These are phyloP conservation scores for Eupithecia insigniata DNA, from an alignment of 2,888 invertebrate species.

Conservation along the genomic window DNA sequence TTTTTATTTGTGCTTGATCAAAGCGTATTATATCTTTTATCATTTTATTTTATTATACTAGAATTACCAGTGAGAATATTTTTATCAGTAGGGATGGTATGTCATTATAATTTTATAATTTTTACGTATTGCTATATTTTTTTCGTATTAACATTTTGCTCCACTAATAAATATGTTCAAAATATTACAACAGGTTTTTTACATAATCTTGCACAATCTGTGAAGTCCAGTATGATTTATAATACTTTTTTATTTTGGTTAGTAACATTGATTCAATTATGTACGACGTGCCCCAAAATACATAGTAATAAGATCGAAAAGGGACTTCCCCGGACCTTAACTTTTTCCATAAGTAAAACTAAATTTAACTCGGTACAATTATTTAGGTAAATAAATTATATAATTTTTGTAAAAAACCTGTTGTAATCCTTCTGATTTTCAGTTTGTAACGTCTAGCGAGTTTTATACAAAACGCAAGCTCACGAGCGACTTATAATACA, in stretches of 20 bases:
- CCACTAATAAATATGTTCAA: too few relatives aligned
- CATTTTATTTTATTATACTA: background rate
- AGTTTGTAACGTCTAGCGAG: constrained; percentile 19
- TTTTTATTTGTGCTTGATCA: constrained; percentile 54
- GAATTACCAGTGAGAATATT: background rate
- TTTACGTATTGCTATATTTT: background rate
- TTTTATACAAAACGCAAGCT: constrained; percentile 27
- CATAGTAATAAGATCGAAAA: background rate
- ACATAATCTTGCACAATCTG: background rate
- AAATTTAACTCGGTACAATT: background rate
- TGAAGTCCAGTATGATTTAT: background rate
- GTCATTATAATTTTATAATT: background rate
- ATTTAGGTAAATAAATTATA: background rate
- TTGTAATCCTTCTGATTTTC: constrained; percentile 10
- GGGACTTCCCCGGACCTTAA: background rate
- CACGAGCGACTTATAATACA: constrained; percentile 22
- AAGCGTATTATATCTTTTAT: constrained; percentile 36
- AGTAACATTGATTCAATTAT: background rate
- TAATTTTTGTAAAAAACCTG: constrained; percentile 8
- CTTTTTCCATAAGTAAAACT: background rate
- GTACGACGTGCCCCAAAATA: background rate
- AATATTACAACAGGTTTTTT: constrained; percentile 2
- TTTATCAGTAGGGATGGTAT: background rate
- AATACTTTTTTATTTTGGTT: background rate
- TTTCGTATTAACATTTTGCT: background rate